Conservation (phyloP, 2,888 invertebrate species). For the Rhogogaster chlorosoma region DNA sequence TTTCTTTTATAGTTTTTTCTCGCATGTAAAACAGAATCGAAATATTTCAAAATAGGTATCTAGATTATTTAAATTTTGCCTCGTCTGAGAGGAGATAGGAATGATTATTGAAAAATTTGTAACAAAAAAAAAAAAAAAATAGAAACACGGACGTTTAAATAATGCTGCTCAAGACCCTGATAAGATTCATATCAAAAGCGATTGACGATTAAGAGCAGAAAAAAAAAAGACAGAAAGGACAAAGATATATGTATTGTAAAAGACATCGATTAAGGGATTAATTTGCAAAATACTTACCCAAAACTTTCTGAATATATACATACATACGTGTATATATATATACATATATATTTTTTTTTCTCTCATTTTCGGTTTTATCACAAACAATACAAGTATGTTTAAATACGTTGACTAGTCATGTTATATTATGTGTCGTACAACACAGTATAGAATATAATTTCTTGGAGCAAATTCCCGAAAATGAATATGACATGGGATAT, state of each 20-base stretch:
- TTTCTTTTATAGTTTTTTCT: no score
- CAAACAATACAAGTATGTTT: slow-evolving; percentile 26
- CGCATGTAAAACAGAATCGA: no score
- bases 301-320: neutral
- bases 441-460: neutral
- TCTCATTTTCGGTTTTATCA: slow-evolving; percentile 10
- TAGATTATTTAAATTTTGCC: neutral
- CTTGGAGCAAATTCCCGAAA: neutral
- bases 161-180: neutral
- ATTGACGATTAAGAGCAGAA: neutral
- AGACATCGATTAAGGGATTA: slow-evolving; percentile 33
- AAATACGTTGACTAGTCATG: neutral
- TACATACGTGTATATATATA: neutral
- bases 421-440: neutral
- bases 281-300: slow-evolving; percentile 32
- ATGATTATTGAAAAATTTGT: no score
- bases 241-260: neutral
- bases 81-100: no score
- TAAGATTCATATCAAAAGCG: neutral
- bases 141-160: neutral
- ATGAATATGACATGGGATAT: neutral
- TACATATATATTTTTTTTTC: neutral
- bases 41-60: neutral
- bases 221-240: neutral
- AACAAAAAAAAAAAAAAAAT: neutral